Base-by-base conservation (phyloP, 1,140 invertebrate genomes). In the Yoshiicerus persimilis region DNA sequence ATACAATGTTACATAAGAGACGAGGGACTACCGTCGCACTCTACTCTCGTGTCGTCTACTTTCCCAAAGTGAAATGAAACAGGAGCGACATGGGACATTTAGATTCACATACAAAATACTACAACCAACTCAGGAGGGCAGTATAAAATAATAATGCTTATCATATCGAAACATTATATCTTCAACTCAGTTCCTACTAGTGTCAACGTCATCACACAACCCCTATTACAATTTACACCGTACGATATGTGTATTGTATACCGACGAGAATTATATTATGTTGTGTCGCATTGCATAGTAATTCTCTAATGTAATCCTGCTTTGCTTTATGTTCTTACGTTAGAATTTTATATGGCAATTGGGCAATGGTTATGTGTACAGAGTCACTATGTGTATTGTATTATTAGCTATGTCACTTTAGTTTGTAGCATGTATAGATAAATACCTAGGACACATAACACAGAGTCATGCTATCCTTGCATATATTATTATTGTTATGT, bases 141-240 rank as follows among this genome's bases (percentile, higher is more conserved):
- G 75, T 80, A 80, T 80, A 80, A 80, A 80, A 80, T 80, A 80
- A 80, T 80, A 80, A 80, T 80, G 75, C 75, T 80, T 80, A 80
- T 80, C 75, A 80, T 80, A 80, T 80, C 75, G 75, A 20, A 36
- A 80, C 75, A 80, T 80, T 80, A 80, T 80, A 80, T 80, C 75
- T 80, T 80, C 75, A 80, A 70, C 66, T 70, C 25, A n/a, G n/a
- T 70, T 10, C 11, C 13, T 27, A 10, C 66, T 30, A 32, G 27
- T 70, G 32, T 80, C 75, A 80, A 80, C 75, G 20, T 64, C 47
- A 56, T n/a, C 47, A 56, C 9, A 20, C 16, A 56, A 70, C 30
- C 66, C 66, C 66, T 30, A 70, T 70, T 70, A 25, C 10, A 70
- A 23, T 70, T 20, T 16, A 47, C 41, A 47, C 41, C 6, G 6